A percentile compares a stretch with the other conserved stretches of the same genome.
These are phyloP conservation scores for Drosophila littoralis DNA, from an alignment of 1,140 invertebrate genomes.

Conservation along the genomic window DNA sequence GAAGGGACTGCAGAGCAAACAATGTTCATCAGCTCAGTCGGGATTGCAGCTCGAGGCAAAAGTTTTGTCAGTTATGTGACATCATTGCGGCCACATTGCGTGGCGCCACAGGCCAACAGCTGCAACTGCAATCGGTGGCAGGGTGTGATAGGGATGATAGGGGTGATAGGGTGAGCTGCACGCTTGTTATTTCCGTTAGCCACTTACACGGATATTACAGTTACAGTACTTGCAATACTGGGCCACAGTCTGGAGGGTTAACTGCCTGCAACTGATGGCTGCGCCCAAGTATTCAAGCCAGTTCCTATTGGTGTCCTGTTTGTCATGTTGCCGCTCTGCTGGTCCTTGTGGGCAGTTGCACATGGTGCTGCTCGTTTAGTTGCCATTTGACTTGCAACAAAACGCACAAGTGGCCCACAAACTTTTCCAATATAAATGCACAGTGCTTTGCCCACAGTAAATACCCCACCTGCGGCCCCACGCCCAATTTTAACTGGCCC, in stretches of 20 bases:
- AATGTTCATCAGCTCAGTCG: neutral
- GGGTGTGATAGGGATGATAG: neutral
- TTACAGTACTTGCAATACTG: neutral
- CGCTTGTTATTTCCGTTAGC: slow-evolving; percentile 46
- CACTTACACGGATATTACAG: slow-evolving; percentile 28
- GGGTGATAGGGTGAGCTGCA: neutral
- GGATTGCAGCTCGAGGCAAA: slow-evolving; percentile 12
- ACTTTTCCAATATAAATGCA: slow-evolving; percentile 54
- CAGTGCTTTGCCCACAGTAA: neutral
- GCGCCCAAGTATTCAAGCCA: neutral
- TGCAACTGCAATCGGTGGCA: neutral
- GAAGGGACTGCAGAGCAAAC: neutral
- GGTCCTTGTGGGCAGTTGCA: slow-evolving; percentile 13
- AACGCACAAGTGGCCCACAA: slow-evolving; percentile 46
- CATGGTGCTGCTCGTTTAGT: slow-evolving; percentile 38
- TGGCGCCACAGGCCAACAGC: slow-evolving; percentile 1
- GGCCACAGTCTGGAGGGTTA: neutral
- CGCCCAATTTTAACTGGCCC: neutral
- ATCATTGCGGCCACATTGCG: slow-evolving; percentile 44
- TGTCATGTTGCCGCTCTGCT: slow-evolving; percentile 1
- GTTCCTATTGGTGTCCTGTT: slow-evolving; percentile 1
- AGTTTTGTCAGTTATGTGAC: slow-evolving; percentile 42
- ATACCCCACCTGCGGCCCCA: neutral
- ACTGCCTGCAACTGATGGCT: neutral
- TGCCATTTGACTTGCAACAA: slow-evolving; percentile 54